phyloP scores from a whole-genome alignment of 2,888 invertebrate species.

The Cheilosia pagana region DNA sequence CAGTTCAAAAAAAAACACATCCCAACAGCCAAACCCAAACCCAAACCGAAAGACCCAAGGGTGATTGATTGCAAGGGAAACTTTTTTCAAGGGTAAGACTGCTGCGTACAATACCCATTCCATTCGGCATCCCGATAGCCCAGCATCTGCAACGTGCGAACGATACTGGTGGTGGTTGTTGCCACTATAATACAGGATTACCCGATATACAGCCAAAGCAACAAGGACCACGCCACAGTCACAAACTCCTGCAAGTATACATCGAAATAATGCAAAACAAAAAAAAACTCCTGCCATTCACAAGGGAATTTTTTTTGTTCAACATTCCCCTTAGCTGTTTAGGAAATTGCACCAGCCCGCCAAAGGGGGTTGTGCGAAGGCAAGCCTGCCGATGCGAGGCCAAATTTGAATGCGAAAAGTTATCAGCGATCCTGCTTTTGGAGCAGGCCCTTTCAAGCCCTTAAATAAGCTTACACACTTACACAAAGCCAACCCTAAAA shows the following conservation, averaged over 20 bases:
- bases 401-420: constrained; percentile 43
- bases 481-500: constrained; percentile 30
- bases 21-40: constrained; percentile 15
- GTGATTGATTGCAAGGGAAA: constrained; percentile 75
- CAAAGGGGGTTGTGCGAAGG: not conserved
- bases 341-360: constrained; percentile 24
- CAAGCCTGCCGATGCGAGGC: constrained; percentile 11
- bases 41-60: constrained; percentile 56
- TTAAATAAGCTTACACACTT: not conserved
- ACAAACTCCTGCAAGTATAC: constrained; percentile 10
- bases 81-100: constrained; percentile 76
- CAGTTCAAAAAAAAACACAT: not conserved
- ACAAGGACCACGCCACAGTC: constrained; percentile 42
- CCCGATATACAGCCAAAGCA: constrained; percentile 32
- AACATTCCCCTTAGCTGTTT: constrained; percentile 42
- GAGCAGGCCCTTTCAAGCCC: constrained; percentile 32
- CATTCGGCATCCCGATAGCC: constrained; percentile 77
- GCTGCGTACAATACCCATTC: constrained; percentile 74
- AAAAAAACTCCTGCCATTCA: constrained; percentile 37
- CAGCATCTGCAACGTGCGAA: constrained; percentile 66
- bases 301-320: constrained; percentile 51
- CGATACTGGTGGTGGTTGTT: constrained; percentile 50
- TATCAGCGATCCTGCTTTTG: constrained; percentile 46
- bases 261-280: not conserved
- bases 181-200: constrained; percentile 41